These are phyloP conservation scores for Motacilla alba DNA, from an alignment of 2,113 vertebrate genomes.

Conservation along the genomic window DNA sequence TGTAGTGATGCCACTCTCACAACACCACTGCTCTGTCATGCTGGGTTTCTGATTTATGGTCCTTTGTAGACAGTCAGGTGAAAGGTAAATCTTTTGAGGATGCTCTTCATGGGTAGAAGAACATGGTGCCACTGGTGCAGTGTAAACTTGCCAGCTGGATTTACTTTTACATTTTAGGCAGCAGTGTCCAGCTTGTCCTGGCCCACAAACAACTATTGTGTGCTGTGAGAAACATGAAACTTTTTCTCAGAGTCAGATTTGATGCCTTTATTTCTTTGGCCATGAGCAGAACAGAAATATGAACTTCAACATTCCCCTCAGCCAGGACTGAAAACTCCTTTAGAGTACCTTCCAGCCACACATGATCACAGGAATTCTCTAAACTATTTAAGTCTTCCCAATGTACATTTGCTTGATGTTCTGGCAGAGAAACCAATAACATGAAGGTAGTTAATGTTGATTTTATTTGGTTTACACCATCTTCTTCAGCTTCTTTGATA, in stretches of 20 bases:
- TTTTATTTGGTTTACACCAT: neutral
- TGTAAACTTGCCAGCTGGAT: neutral
- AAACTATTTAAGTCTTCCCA: neutral
- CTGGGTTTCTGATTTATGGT: neutral
- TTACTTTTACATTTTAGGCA: neutral
- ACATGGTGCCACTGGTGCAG: neutral
- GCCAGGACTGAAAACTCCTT: neutral
- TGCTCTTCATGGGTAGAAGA: neutral
- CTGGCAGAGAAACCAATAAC: neutral
- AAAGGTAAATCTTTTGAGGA: neutral
- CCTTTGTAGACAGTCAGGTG: neutral
- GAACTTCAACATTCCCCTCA: neutral
- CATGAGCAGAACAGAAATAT: neutral
- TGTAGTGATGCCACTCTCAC: neutral
- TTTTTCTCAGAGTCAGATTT: neutral
- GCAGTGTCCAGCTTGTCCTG: neutral
- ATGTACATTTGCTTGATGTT: neutral
- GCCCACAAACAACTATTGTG: neutral
- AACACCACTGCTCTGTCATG: neutral
- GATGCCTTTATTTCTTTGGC: neutral
- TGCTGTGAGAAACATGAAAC: neutral
- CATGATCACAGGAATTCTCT: neutral
- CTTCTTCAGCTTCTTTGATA: neutral
- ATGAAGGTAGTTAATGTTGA: neutral
- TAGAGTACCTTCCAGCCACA: neutral